Evolutionary conservation across 92 coral and sea anemone species (phyloP).

Genomic region (Anthopleura xanthogrammica): DNA sequence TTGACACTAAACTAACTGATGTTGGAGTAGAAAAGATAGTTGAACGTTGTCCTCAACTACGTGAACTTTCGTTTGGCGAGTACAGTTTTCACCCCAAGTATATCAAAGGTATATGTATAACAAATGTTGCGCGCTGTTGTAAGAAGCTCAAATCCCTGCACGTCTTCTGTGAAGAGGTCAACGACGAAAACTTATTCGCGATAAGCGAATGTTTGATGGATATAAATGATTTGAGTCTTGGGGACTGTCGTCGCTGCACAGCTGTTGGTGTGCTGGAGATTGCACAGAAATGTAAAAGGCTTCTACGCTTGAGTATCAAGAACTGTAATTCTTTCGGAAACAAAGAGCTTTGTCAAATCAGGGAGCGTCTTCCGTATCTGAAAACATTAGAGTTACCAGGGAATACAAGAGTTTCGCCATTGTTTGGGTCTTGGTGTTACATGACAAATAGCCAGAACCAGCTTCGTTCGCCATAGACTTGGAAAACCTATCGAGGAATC

Average conservation of each 20-base stretch:
- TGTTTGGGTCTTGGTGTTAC: constrained; percentile 11
- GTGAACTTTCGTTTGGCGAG: constrained; percentile 66
- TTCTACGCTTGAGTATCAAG: constrained; percentile 51
- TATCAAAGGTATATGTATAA: constrained; percentile 58
- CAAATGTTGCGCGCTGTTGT: constrained; percentile 61
- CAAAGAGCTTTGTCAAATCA: background rate
- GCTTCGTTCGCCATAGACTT: background rate
- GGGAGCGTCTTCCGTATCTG: constrained; percentile 7
- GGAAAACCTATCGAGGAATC: too few relatives aligned
- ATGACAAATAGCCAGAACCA: background rate
- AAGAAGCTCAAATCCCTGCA: constrained; percentile 56
- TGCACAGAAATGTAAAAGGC: constrained; percentile 52
- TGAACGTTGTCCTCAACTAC: constrained; percentile 68
- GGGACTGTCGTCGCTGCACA: constrained; percentile 76
- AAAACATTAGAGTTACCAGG: constrained; percentile 21
- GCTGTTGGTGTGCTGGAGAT: constrained; percentile 52
- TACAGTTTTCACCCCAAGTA: constrained; percentile 66
- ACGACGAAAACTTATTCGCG: constrained; percentile 55
- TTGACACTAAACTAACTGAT: constrained; percentile 79
- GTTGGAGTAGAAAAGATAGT: constrained; percentile 58
- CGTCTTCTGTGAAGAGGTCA: constrained; percentile 61
- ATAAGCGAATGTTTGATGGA: constrained; percentile 53
- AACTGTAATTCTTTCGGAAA: constrained; percentile 45
- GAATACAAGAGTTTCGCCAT: constrained; percentile 12
- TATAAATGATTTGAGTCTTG: constrained; percentile 63